Conservation (phyloP, 2,888 invertebrate species). For the Entomobrya multifasciata region DNA sequence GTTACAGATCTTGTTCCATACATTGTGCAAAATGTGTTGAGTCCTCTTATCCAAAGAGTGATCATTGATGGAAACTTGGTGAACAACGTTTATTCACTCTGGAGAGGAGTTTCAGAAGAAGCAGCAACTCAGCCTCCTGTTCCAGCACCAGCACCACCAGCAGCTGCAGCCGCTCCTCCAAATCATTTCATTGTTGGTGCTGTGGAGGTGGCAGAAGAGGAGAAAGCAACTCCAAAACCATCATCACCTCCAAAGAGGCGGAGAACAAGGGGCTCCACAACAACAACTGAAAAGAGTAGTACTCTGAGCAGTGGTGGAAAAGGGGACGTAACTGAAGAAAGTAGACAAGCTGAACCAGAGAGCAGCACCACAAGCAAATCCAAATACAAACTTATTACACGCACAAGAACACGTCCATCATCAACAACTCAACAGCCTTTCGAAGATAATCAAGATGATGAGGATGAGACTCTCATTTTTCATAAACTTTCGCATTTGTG, state of each 20-base stretch:
- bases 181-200: too few species aligned
- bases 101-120: background rate
- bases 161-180: background rate
- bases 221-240: background rate
- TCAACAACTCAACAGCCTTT: background rate
- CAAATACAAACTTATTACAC: background rate
- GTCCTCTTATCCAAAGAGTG: background rate
- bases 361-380: background rate
- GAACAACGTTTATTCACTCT: background rate
- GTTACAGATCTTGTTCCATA: background rate
- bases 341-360: background rate
- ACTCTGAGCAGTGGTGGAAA: too few species aligned
- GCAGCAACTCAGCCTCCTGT: background rate
- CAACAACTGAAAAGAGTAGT: background rate
- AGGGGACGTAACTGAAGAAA: too few species aligned
- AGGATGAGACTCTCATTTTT: background rate
- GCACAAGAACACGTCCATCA: background rate
- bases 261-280: background rate
- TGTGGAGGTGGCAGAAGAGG: too few species aligned
- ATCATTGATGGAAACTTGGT: background rate
- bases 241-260: background rate
- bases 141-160: background rate
- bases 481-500: background rate
- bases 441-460: background rate
- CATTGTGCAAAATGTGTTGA: slow-evolving; percentile 3